Conservation (phyloP, 1,140 invertebrate genomes). For the Drosophila pachea region DNA sequence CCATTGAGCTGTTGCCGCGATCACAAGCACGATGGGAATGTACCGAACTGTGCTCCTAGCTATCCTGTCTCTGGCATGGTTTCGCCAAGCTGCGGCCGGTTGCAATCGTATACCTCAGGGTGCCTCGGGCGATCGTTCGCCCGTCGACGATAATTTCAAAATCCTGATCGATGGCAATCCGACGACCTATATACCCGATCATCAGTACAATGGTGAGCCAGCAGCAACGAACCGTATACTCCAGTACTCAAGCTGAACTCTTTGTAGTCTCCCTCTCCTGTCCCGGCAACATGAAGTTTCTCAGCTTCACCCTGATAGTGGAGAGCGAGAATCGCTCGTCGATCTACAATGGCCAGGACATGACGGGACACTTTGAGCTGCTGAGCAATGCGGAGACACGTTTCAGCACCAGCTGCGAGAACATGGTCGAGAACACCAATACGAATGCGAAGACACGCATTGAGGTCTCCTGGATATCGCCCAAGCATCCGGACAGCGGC, state of each 20-base stretch:
- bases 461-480: slow-evolving; percentile 88
- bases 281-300: slow-evolving; percentile 82
- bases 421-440: slow-evolving; percentile 87
- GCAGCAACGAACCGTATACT: background rate
- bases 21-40: slow-evolving; percentile 25
- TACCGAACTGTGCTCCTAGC: slow-evolving; percentile 8
- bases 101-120: slow-evolving; percentile 65
- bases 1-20: slow-evolving; percentile 35
- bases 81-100: slow-evolving; percentile 14
- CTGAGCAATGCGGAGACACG: slow-evolving; percentile 82
- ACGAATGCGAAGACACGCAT: slow-evolving; percentile 84
- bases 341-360: slow-evolving; percentile 60
- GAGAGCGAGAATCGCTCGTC: slow-evolving; percentile 79
- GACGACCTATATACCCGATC: slow-evolving; percentile 84
- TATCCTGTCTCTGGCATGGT: background rate
- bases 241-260: too few relatives aligned
- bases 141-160: slow-evolving; percentile 81
- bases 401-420: slow-evolving; percentile 86
- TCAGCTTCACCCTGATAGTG: slow-evolving; percentile 84
- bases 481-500: slow-evolving; percentile 84
- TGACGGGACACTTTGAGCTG: slow-evolving; percentile 82
- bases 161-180: slow-evolving; percentile 83
- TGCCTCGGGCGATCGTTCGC: slow-evolving; percentile 67
- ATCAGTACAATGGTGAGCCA: slow-evolving; percentile 82
- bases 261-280: slow-evolving; percentile 59